Conservation (phyloP, 2,888 invertebrate species). For the Drosophila differens region DNA sequence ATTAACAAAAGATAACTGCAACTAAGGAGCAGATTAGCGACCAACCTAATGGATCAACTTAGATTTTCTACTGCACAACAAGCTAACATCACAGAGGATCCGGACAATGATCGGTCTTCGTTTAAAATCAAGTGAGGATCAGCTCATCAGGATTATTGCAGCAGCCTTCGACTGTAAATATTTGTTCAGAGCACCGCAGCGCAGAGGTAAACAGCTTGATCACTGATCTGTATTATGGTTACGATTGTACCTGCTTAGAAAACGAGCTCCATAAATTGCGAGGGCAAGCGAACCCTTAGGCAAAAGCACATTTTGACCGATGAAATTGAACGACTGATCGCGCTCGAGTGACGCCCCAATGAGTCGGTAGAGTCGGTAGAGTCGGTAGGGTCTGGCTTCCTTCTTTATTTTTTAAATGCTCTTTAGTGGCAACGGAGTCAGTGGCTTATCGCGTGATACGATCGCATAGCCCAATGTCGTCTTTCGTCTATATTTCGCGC, state of each 20-base stretch:
- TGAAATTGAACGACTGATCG: slow-evolving; percentile 46
- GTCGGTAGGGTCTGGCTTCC: slow-evolving; percentile 31
- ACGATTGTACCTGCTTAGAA: slow-evolving; percentile 41
- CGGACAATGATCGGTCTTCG: not conserved
- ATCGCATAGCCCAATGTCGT: slow-evolving; percentile 83
- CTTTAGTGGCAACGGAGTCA: slow-evolving; percentile 40
- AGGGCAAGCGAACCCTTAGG: slow-evolving; percentile 8
- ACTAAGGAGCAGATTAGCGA: not conserved
- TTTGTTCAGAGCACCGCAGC: slow-evolving; percentile 1
- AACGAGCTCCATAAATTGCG: slow-evolving; percentile 35
- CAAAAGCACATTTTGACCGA: slow-evolving; percentile 32
- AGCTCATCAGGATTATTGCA: not conserved
- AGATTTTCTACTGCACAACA: not conserved
- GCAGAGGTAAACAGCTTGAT: slow-evolving; percentile 9
- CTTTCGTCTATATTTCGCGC: slow-evolving; percentile 69
- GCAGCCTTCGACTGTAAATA: not conserved
- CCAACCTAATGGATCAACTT: not conserved
- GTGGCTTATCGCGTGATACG: slow-evolving; percentile 83
- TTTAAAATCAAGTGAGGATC: not conserved
- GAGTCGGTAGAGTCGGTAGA: slow-evolving; percentile 22
- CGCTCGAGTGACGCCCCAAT: slow-evolving; percentile 61
- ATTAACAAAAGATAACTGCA: not conserved
- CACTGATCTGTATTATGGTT: slow-evolving; percentile 40
- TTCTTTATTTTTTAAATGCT: slow-evolving; percentile 32
- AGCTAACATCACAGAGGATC: not conserved